phyloP scores from a whole-genome alignment of 2,888 invertebrate species.

The Xestia rhomboidea region DNA sequence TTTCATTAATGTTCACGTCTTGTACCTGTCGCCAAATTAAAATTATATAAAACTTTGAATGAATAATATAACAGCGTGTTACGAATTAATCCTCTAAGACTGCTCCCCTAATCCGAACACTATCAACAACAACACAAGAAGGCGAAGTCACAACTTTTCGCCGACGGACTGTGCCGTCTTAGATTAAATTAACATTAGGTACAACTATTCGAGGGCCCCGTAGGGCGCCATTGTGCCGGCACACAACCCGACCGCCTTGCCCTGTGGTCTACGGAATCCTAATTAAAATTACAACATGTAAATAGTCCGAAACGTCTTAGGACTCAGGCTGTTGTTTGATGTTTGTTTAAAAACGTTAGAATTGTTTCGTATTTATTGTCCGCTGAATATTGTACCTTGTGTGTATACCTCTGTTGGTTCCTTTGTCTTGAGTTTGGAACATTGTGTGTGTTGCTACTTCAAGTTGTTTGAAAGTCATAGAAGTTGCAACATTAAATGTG shows the following conservation, averaged over 20 bases:
- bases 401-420: conserved; percentile 28
- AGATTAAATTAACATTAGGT: conserved; percentile 90
- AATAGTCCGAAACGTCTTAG: conserved; percentile 83
- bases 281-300: conserved; percentile 90
- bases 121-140: conserved; percentile 79
- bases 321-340: conserved; percentile 78
- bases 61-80: not conserved
- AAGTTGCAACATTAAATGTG: conserved; percentile 27
- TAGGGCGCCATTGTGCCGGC: conserved; percentile 74
- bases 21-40: not conserved
- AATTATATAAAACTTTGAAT: not conserved
- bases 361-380: conserved; percentile 63
- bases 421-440: conserved; percentile 43
- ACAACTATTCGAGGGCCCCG: conserved; percentile 81
- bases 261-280: conserved; percentile 85
- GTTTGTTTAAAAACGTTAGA: conserved; percentile 80
- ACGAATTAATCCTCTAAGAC: not conserved
- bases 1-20: not conserved
- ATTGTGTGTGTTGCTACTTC: conserved; percentile 28
- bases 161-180: conserved; percentile 84
- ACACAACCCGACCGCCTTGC: conserved; percentile 71
- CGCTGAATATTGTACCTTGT: conserved; percentile 45
- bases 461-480: conserved; percentile 27
- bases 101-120: conserved; percentile 66
- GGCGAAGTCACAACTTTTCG: conserved; percentile 85